These are phyloP conservation scores for Aromia moschata DNA, from an alignment of 2,888 invertebrate species.

Conservation along the genomic window DNA sequence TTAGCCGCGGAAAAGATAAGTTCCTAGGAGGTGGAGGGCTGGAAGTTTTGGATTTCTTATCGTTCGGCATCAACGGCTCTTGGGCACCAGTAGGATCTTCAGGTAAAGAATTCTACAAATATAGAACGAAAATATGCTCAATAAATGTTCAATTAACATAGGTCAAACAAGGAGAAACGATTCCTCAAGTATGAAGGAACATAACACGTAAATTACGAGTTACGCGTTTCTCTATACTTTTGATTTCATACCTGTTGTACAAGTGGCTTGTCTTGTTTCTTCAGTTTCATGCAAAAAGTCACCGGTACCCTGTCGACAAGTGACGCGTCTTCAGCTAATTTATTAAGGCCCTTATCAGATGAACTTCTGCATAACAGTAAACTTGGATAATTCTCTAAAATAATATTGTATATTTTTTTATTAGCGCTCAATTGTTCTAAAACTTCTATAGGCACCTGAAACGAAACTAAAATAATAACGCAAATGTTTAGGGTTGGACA, in stretches of 20 bases:
- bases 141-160: conserved; percentile 4
- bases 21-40: conserved; percentile 35
- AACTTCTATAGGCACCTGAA: conserved; percentile 72
- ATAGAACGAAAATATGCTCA: background rate
- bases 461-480: background rate
- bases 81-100: conserved; percentile 42
- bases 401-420: conserved; percentile 73
- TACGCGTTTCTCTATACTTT: too few relatives aligned
- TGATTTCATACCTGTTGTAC: conserved; percentile 36
- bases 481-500: background rate
- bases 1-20: conserved; percentile 63
- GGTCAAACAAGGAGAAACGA: conserved; percentile 17
- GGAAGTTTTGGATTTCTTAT: conserved; percentile 30
- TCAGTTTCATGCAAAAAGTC: conserved; percentile 72
- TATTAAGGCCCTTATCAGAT: conserved; percentile 70
- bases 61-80: conserved; percentile 42
- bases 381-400: conserved; percentile 78
- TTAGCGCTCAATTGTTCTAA: conserved; percentile 72
- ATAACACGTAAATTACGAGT: too few relatives aligned
- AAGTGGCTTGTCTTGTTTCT: conserved; percentile 55
- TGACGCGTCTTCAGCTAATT: conserved; percentile 55
- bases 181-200: background rate
- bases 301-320: conserved; percentile 63
- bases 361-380: conserved; percentile 71
- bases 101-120: conserved; percentile 52